Evolutionary conservation across 2,113 vertebrate species (phyloP), one percentile per base, ranked within the genome.

Genomic region (Pseudorhombus dupliciocellatus): DNA sequence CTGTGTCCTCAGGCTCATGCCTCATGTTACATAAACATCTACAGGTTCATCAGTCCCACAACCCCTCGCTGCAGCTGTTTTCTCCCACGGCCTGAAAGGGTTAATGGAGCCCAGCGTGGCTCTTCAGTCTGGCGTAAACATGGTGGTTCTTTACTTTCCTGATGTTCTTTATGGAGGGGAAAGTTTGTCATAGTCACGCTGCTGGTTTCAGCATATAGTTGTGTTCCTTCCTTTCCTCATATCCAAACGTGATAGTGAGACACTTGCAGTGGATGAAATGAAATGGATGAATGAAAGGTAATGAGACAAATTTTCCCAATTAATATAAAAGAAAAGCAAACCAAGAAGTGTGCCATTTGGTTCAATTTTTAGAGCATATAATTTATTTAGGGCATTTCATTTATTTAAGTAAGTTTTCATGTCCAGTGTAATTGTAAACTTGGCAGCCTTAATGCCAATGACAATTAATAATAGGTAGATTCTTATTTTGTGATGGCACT

Each of bases 1-100:
- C 7, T 50, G 18, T 70, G 75, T 84, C 65, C 71, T 80, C 10
- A 3, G 51, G 51, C 20, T 51, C 30, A 56, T 64, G 57, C 73
- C 21, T 40, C 2, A 62, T 46, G 59, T 70, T 76, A 73, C 56
- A 70, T 77, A 87, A 80, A 64, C 63, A 68, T 57, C 21, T 34
- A 64, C 25, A 65, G 60, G 80, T 63, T 63, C 63, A 83, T 40
- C n/a, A 75, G 48, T 64, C 42, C 25, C 15, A 10, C 48, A 24
- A 18, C 53, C 66, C 65, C 70, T 51, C 68, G 51, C 56, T 2
- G 53, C 55, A 53, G 51, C n/a, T 18, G 9, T 55, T 26, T 85
- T 63, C 50, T 68, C 48, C 66, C 57, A 42, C 54, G 26, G 34
- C 10, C 31, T 66, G 61, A 30, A 20, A 66, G 53, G 52, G 52